These are phyloP conservation scores for Cinclus cinclus DNA, from an alignment of 2,113 vertebrate genomes.

Conservation along the genomic window DNA sequence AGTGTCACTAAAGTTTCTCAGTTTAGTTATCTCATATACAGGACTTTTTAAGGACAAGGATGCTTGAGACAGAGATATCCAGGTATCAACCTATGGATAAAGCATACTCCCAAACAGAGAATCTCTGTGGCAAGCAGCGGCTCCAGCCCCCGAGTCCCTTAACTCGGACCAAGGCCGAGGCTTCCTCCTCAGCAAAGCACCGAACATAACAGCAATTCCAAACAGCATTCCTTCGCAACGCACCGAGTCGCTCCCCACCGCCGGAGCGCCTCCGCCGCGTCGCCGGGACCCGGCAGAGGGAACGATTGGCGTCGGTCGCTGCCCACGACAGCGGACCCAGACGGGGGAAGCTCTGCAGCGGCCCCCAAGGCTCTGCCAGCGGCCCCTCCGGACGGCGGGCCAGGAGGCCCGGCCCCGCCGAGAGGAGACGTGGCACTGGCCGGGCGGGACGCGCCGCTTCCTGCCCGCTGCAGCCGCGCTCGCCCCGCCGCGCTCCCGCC, in stretches of 20 bases:
- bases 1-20: neutral
- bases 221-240: accelerated
- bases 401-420: neutral
- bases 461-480: neutral
- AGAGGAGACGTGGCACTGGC: constrained; percentile 27
- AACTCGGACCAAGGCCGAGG: neutral
- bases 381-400: neutral
- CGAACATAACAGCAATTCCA: accelerated
- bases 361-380: neutral
- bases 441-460: neutral
- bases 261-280: neutral
- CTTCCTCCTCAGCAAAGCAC: neutral
- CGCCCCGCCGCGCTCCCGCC: neutral
- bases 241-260: neutral
- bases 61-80: neutral
- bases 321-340: neutral
- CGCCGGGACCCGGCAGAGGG: neutral
- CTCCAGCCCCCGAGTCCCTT: too few species aligned
- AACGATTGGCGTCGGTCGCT: neutral
- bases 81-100: too few species aligned
- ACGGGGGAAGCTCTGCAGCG: neutral
- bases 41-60: neutral
- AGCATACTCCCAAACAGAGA: neutral
- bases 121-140: neutral
- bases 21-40: neutral